A percentile compares a stretch with the other conserved stretches of the same genome.
Conservation (phyloP, 2,113 vertebrate genomes). For the Benitochromis conjunctus region DNA sequence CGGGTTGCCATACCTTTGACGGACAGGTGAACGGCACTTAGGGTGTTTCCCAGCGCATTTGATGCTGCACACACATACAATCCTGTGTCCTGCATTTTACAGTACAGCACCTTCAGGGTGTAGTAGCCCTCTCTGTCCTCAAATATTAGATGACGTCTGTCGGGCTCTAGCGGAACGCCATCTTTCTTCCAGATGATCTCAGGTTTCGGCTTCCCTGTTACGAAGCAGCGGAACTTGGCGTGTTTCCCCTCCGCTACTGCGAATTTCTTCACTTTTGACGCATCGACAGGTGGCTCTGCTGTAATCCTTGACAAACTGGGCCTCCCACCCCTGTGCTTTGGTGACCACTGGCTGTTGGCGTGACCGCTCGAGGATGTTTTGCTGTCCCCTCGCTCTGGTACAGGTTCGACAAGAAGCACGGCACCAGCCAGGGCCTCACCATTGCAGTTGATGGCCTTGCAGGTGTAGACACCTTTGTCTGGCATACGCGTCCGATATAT, state of each 20-base stretch:
- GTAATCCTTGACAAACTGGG: background rate
- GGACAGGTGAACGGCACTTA: conserved; percentile 87
- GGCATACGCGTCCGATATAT: conserved; percentile 77
- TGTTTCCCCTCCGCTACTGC: conserved; percentile 88
- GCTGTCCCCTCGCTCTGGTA: conserved; percentile 32
- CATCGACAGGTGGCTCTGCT: conserved; percentile 39
- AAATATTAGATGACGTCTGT: conserved; percentile 86
- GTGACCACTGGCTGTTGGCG: conserved; percentile 38
- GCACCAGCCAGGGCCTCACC: conserved; percentile 81
- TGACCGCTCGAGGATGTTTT: conserved; percentile 39
- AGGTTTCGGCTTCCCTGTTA: conserved; percentile 94
- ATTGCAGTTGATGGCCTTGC: conserved; percentile 78
- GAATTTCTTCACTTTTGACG: conserved; percentile 81
- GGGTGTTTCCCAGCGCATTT: conserved; percentile 88
- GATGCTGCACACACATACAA: conserved; percentile 91
- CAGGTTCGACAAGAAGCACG: conserved; percentile 81
- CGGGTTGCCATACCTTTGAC: conserved; percentile 83
- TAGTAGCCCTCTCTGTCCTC: conserved; percentile 94
- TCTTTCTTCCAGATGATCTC: conserved; percentile 95
- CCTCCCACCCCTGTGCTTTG: conserved; percentile 40
- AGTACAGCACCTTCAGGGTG: conserved; percentile 94
- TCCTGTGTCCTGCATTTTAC: conserved; percentile 85
- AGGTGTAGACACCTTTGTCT: conserved; percentile 89
- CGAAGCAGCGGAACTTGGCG: conserved; percentile 93
- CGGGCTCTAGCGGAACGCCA: conserved; percentile 69